phyloP scores from a whole-genome alignment of 2,888 invertebrate species.

The Heliothis peltigera region DNA sequence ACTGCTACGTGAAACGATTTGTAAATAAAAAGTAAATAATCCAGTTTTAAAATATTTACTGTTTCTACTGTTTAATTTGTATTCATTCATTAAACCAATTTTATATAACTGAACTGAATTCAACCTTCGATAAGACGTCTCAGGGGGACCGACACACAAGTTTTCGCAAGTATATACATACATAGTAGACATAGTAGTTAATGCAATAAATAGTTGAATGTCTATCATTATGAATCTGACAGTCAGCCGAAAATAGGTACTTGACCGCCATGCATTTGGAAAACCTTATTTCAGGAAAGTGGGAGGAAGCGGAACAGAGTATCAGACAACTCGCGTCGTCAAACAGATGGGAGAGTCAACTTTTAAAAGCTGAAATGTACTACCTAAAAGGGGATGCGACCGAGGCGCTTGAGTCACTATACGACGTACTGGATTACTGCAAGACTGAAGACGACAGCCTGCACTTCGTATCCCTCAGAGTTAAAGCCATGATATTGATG shows the following conservation, averaged over 20 bases:
- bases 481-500: constrained; percentile 92
- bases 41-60: no score
- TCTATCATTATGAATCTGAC: background rate
- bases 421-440: constrained; percentile 88
- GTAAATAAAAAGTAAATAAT: no score
- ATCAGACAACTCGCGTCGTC: constrained; percentile 92
- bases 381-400: constrained; percentile 88
- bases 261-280: background rate
- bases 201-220: no score
- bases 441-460: constrained; percentile 87
- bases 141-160: no score
- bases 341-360: constrained; percentile 92
- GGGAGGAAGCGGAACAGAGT: constrained; percentile 92
- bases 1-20: no score
- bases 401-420: constrained; percentile 84
- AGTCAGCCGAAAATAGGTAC: background rate
- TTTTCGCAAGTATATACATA: no score
- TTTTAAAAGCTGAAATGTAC: constrained; percentile 89
- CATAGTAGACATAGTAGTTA: no score
- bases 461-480: constrained; percentile 88
- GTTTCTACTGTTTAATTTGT: no score
- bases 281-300: constrained; percentile 85
- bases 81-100: no score
- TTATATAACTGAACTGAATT: no score
- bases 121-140: no score